Base-by-base conservation (phyloP, 1,140 invertebrate genomes). In the Ips typographus region DNA sequence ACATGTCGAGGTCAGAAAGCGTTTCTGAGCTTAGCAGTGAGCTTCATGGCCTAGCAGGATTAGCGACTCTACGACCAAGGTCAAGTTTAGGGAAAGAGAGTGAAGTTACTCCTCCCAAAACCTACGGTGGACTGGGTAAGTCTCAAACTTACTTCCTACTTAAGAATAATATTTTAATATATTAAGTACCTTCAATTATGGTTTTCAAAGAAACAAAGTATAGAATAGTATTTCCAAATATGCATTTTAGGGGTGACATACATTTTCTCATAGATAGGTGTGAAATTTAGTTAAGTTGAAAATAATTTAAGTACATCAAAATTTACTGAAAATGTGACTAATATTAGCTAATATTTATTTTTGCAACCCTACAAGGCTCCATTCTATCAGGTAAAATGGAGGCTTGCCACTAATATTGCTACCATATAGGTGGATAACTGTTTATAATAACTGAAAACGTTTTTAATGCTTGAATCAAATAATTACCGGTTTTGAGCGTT, bases 51-150 rank as follows among this genome's bases (percentile, higher is more conserved):
- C 67, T 75, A 37, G 22, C 22, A 22, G 76, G 76, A 59, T 2
- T 40, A 40, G 72, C 74, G 8, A 73, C 82, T 72, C 68, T 76
- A 8, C 73, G 78, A 61, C 78, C 73, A 40, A 78, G 75, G 72
- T 80, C 7, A 79, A 84, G 76, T 81, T 83, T 74, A 82, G 81
- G 76, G 76, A 85, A 55, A 84, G 85, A 76, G 82, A 84, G 68
- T 1, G 78, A 80, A 80, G 84, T 82, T 58, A 82, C 85, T 57
- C 85, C 87, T 7, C 80, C 86, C 6, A 93, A 93, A 82, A 86
- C 89, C 40, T 92, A 92, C 79, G 91, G 90, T 79, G 91, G 90
- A 80, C 86, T 92, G 68, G 91, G 91, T 93, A 86, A 84, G 89
- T 75, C 36, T 64, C 1, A 2, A 22, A 22, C 22, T 22, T 22